A percentile compares a stretch with the other conserved stretches of the same genome.
phyloP scores from a whole-genome alignment of 2,797 vertebrate species.

The Crotalus adamanteus region DNA sequence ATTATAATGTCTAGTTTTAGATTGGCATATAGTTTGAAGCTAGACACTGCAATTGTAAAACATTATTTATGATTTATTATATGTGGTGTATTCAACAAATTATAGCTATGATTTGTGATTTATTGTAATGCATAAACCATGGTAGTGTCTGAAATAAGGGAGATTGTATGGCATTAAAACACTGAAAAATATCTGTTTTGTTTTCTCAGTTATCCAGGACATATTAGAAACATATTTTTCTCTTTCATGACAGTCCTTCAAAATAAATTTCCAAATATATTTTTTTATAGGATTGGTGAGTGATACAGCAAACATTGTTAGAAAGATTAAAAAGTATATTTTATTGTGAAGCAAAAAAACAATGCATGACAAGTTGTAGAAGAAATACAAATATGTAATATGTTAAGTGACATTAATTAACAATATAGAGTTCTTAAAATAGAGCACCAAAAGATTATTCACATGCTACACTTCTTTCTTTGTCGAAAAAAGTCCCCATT shows the following conservation, averaged over 20 bases:
- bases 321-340: slow-evolving; percentile 7
- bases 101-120: not conserved
- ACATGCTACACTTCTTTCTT: slow-evolving; percentile 7
- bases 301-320: slow-evolving; percentile 4
- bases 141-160: not conserved
- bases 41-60: not conserved
- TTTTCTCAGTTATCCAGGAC: not conserved
- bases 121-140: not conserved
- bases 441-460: slow-evolving; percentile 7
- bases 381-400: slow-evolving; percentile 9
- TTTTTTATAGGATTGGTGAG: not conserved
- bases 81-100: not conserved
- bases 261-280: not conserved
- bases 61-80: not conserved
- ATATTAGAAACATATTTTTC: not conserved
- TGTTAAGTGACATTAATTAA: not conserved
- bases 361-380: not conserved
- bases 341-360: slow-evolving; percentile 26
- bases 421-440: not conserved
- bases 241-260: not conserved
- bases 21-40: not conserved
- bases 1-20: not conserved
- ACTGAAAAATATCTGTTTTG: not conserved
- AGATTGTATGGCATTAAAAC: not conserved
- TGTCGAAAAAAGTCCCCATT: not conserved